A percentile compares a stretch with the other conserved stretches of the same genome.
Conservation (phyloP, 2,113 vertebrate genomes). For the Sula dactylatra region DNA sequence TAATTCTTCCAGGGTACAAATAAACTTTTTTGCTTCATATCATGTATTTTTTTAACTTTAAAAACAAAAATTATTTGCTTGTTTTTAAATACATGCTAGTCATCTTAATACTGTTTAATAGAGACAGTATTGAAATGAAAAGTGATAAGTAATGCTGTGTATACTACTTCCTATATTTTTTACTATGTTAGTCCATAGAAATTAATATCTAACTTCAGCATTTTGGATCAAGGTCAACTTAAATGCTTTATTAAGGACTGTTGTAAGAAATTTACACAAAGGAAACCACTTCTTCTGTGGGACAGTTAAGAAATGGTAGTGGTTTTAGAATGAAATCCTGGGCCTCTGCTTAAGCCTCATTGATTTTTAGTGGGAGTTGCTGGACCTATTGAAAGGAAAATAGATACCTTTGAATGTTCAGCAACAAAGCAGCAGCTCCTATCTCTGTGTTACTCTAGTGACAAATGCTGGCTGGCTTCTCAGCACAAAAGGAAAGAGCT, state of each 20-base stretch:
- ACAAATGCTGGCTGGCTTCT: constrained; percentile 14
- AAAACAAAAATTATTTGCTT: neutral
- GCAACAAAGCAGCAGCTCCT: neutral
- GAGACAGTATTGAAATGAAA: neutral
- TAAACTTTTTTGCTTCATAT: neutral
- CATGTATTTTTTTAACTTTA: neutral
- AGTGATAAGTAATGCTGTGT: neutral
- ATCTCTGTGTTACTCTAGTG: neutral
- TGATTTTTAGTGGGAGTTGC: constrained; percentile 12
- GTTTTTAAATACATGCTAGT: neutral
- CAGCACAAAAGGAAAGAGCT: neutral
- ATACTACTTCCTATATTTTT: neutral
- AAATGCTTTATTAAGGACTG: neutral
- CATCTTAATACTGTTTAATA: neutral
- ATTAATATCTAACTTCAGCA: neutral
- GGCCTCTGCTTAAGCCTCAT: neutral
- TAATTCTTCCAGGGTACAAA: neutral
- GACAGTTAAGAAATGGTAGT: neutral
- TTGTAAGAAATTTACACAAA: neutral
- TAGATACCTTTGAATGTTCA: neutral
- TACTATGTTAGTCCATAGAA: neutral
- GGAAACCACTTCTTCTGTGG: neutral
- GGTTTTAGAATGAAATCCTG: neutral
- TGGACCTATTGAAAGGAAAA: neutral
- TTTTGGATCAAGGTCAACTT: neutral